phyloP scores from a whole-genome alignment of 2,888 invertebrate species.

The Phorcus lineatus region DNA sequence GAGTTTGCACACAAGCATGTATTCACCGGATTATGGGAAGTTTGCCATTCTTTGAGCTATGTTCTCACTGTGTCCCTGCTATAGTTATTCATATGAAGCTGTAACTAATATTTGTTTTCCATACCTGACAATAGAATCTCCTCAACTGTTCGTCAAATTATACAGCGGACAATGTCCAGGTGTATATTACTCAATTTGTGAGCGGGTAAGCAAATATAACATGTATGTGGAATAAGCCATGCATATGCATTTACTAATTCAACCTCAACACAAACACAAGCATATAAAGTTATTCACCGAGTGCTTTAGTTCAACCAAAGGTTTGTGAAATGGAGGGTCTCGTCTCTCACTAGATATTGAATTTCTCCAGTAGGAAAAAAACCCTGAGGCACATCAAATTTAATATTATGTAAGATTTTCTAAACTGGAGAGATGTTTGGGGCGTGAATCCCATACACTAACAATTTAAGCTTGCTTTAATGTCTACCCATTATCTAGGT shows the following conservation, averaged over 20 bases:
- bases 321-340: no score
- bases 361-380: not conserved
- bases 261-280: not conserved
- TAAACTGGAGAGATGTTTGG: not conserved
- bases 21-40: not conserved
- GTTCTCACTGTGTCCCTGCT: not conserved
- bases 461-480: constrained; percentile 4
- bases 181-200: constrained; percentile 19
- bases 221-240: not conserved
- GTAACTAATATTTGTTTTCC: constrained; percentile 12
- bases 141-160: constrained; percentile 21
- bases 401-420: constrained; percentile 18
- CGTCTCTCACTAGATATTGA: no score
- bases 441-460: not conserved
- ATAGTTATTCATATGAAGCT: not conserved
- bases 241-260: not conserved
- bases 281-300: no score
- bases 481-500: constrained; percentile 10
- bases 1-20: not conserved
- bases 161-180: not conserved
- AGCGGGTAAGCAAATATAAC: not conserved
- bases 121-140: not conserved
- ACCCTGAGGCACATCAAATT: not conserved
- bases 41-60: not conserved
- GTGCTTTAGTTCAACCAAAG: no score